Base-by-base conservation (phyloP, 1,140 invertebrate species). In the Eulimnadia texana region DNA sequence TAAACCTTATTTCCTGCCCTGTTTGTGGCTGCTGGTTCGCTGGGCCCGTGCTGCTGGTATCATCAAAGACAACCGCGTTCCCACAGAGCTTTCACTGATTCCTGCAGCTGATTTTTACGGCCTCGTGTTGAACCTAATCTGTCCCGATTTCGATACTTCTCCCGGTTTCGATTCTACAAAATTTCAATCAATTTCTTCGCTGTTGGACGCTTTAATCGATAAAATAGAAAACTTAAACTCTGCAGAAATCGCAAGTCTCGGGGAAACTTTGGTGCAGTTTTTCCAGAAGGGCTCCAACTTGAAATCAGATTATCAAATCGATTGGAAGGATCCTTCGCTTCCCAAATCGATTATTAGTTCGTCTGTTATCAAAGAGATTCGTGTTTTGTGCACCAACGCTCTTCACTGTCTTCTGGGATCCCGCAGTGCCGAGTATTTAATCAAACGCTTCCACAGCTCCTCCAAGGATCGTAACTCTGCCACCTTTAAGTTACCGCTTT, bases 31-130 rank as follows among this genome's bases (percentile, higher is more conserved):
- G 11, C 23, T 58, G 11, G 56, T 28, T 27, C 20, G 25, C 1
- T 58, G 56, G 56, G 23, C 56, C 13, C 20, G 25, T 2, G 19
- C 27, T n/a, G 56, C 28, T 23, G 56, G 56, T 13, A 58, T 58
- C 28, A 29, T 58, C n/a, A 58, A 58, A 29, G 56, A 58, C 20
- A 58, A 58, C 25, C 56, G 56, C 1, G 27, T 58, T 24, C 56
- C 56, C 11, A 29, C 23, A 13, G 23, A 24, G 11, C n/a, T 58
- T 20, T 19, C 56, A 33, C 56, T 27, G 10, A 20, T 58, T 9
- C 20, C 56, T 13, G 19, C 56, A 11, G 56, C 24, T 29, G 56
- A 58, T 33, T 58, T 58, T 25, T 58, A 58, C 33, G 56, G 56
- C 11, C 25, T 58, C 19, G 56, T 28, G 20, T 13, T 58, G 22